Base-by-base conservation (phyloP, 2,888 invertebrate species). In the Tenthredo scrophulariae region DNA sequence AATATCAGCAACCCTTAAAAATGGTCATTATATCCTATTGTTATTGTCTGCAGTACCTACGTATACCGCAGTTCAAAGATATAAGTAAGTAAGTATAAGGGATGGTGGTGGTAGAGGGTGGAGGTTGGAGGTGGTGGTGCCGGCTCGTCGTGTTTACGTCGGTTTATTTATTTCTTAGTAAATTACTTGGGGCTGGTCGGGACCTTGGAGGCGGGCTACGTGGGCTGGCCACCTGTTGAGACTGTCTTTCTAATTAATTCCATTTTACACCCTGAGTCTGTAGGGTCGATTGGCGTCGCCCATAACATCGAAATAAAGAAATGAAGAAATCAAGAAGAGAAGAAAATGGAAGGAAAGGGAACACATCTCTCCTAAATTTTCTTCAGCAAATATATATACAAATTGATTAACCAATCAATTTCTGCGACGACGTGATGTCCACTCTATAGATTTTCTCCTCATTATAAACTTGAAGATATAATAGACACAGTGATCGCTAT, bases 131-230 rank as follows among this genome's bases (percentile, higher is more conserved):
- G 77, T 33, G 54, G 54, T 33, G 26, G 50, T 26, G 13, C 33
- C n/a, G 7, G 37, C 18, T 54, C 50, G 77, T 62, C 40, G 58
- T 80, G 80, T 80, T 80, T 62, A 80, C 80, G 80, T 70, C 89
- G 89, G 90, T 91, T 92, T 92, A 92, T 92, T 92, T 92, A 92
- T 92, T 92, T 92, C 92, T 91, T 91, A 92, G 92, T 90, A 92
- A 92, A 92, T 92, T 92, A 92, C 91, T 92, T 89, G 91, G 89
- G 90, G 90, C 90, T 89, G 90, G 91, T 90, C 89, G 88, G 91
- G 90, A 90, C 89, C 88, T 89, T 87, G 89, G 89, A 88, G 90
- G 87, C 83, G 87, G 86, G 86, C 70, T 40, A 67, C 83, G 67
- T 70, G 33, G 83, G 83, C 46, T 83, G 83, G 83, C 92, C 92